Evolutionary conservation across 2,888 invertebrate genomes (phyloP), one percentile per base, ranked within the genome.

Genomic region (Papilio gigon): DNA sequence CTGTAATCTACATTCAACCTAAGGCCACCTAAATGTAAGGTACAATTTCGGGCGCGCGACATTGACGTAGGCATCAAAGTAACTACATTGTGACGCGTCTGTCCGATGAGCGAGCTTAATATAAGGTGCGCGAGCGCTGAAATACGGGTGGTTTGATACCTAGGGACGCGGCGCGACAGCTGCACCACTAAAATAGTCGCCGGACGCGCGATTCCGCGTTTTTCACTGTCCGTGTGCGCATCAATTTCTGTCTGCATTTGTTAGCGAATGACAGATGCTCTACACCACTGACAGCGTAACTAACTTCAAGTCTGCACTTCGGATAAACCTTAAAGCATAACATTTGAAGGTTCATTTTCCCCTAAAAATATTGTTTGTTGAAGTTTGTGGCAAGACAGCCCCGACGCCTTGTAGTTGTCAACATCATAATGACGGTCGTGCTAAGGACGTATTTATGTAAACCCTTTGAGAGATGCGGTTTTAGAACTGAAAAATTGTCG

Each of bases 241-340:
- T 91, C 91, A 91, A 91, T 91, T 88, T 78, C 89, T 88, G 90
- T 91, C 90, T 77, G 80, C 85, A 86, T 89, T 88, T 86, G 89
- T 90, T 90, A 89, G 83, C 85, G 86, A 90, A 89, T 90, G 91
- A 91, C 90, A 90, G 88, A 89, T 89, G 88, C 81, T 86, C 85
- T 84, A 88, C 89, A 87, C 88, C 86, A 87, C 83, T 77, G 77
- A 81, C 80, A 80, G 73, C 72, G 71, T 65, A 70, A 70, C 75
- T 67, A 74, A 72, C 71, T 72, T 70, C 61, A 66, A 68, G 66
- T 70, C 40, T 71, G 65, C 73, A 60, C 33, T 59, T 47, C 61
- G 50, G 59, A 63, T 71, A 68, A 72, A 67, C 73, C 73, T 75
- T 83, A 75, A 70, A 35, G 20, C 60, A 3, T 50, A 17, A 14